These are phyloP conservation scores for Ciconia maguari DNA, from an alignment of 2,113 vertebrate genomes.

Conservation along the genomic window DNA sequence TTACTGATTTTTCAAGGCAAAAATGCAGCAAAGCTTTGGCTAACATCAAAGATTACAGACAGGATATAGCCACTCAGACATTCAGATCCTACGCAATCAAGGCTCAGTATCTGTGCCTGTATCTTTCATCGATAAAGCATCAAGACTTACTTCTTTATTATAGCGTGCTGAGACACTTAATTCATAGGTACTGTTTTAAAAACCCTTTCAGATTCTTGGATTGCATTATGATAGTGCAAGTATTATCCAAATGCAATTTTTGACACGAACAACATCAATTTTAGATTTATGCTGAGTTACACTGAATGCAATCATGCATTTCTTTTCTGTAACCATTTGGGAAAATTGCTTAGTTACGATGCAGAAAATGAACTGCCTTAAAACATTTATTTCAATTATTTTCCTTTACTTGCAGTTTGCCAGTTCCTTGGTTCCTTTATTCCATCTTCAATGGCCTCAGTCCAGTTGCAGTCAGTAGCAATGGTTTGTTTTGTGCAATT, in stretches of 20 bases:
- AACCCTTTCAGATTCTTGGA: background rate
- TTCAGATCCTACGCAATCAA: background rate
- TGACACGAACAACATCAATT: background rate
- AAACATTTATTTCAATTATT: slow-evolving; percentile 11
- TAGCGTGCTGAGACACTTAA: background rate
- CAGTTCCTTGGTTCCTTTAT: slow-evolving; percentile 90
- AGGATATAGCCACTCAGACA: background rate
- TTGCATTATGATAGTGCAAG: background rate
- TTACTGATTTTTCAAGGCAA: background rate
- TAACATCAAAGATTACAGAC: background rate
- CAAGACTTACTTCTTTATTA: background rate
- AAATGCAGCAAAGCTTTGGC: background rate
- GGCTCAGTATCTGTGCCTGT: background rate
- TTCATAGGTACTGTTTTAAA: background rate
- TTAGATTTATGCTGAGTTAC: background rate
- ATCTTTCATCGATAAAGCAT: background rate
- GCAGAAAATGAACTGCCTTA: slow-evolving; percentile 8
- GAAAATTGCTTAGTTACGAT: background rate
- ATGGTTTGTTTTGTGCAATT: slow-evolving; percentile 95
- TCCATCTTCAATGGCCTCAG: slow-evolving; percentile 76
- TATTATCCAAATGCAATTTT: background rate
- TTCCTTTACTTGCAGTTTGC: slow-evolving; percentile 78
- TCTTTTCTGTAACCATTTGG: background rate
- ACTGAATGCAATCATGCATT: background rate
- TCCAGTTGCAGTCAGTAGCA: slow-evolving; percentile 92